Base-by-base conservation (phyloP, 2,888 invertebrate species). In the Mesorhabditis belari region DNA sequence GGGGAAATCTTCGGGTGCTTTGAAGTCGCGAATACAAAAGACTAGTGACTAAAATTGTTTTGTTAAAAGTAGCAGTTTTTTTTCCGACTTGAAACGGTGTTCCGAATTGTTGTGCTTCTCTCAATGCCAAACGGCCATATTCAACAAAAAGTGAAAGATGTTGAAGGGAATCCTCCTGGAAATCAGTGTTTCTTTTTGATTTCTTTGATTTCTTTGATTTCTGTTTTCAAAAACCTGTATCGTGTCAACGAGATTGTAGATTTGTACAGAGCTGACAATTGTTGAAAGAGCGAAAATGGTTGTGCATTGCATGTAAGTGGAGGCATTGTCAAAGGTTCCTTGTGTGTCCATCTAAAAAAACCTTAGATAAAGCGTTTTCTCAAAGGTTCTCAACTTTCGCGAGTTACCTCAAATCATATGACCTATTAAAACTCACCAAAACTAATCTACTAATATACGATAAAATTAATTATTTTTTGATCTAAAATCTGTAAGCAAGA, bases 251-350 rank as follows among this genome's bases (percentile, higher is more conserved):
- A 96, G 85, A 85, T 96, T 96, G 83, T 91, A 96, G 62, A 92
- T 89, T 78, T 93, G 93, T 58, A 95, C 91, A 12, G 94, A 94
- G 64, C 93, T 92, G 61, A 95, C 85, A 92, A 96, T 93, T 52
- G 96, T 95, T 83, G 93, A 94, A 21, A 98, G 86, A 2, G 96
- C 95, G 85, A 96, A 96, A 57, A 98, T 91, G 3, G 95, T 96
- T 51, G 95, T 95, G 84, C 92, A 93, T 84, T 96, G 94, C 59
- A 67, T 67, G 58, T 71, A 71, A 49, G 94, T 95, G 58, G 93
- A 92, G 84, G 92, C 90, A 82, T 92, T 93, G 85, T 96, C 96
- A 85, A 96, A 96, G 24, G 95, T 91, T 66, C 96, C 85, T 83
- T 95, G 95, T 5, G 95, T 96, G 83, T 95, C 95, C 87, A 95